Evolutionary conservation across 2,797 vertebrate genomes (phyloP).

Genomic region (Falco biarmicus): DNA sequence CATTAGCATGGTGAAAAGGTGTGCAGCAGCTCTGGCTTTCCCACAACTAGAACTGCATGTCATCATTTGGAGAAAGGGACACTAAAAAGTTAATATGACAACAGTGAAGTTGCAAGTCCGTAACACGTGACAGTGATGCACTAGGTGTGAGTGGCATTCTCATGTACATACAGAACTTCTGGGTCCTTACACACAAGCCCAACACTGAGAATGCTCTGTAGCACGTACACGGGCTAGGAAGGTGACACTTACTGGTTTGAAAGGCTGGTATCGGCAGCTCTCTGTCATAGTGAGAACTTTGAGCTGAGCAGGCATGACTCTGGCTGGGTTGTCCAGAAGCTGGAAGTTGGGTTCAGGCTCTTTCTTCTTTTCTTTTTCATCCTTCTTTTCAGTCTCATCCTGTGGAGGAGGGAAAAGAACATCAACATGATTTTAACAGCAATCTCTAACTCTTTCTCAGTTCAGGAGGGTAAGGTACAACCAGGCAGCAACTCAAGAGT

Average conservation of each 20-base stretch:
- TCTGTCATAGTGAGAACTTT: constrained; percentile 96
- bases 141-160: neutral
- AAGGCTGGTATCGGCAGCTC: constrained; percentile 95
- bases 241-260: constrained; percentile 88
- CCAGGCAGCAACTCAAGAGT: neutral
- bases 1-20: neutral
- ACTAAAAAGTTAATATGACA: neutral
- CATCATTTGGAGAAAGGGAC: neutral
- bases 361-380: constrained; percentile 98
- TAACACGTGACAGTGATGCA: neutral
- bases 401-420: constrained; percentile 66
- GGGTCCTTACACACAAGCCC: neutral
- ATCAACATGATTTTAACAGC: neutral
- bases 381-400: constrained; percentile 87
- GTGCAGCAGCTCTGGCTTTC: neutral
- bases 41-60: neutral
- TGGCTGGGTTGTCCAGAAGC: constrained; percentile 94
- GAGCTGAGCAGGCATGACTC: constrained; percentile 96
- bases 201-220: neutral
- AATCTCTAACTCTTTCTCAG: neutral
- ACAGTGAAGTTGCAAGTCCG: neutral
- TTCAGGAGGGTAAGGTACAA: neutral
- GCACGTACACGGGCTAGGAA: neutral
- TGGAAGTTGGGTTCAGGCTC: constrained; percentile 96
- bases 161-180: neutral